Base-by-base conservation (phyloP, 2,113 vertebrate genomes). In the Notechis scutatus region DNA sequence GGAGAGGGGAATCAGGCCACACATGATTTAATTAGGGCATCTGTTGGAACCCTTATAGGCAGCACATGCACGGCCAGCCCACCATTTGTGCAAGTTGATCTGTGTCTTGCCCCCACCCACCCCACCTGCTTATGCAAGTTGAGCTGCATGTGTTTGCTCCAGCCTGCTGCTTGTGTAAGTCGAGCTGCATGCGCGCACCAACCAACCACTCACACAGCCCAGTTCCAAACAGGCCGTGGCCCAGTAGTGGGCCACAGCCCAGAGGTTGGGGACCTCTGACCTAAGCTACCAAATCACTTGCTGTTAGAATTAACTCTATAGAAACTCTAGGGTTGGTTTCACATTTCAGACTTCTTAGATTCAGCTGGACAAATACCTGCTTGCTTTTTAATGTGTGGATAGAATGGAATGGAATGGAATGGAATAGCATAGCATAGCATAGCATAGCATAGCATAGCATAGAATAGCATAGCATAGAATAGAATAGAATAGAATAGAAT, bases 151-250 rank as follows among this genome's bases (percentile, higher is more conserved):
- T 69, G 61, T 69, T 69, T 69, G 29, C 61, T 69, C 29, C 11
- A 11, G 61, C 1, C 1, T 12, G 0, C 61, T 26, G 2, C 2
- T 14, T 12, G 4, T 64, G 61, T 1, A 64, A 64, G 4, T 64
- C 10, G 1, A 64, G 61, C 26, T 2, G 7, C 57, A 3, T 64
- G 11, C 2, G 4, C 0, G 3, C 1, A n/a, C 11, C 61, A 64
- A 11, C 11, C 26, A 4, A 64, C 61, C 3, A 1, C 10, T 64
- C 0, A 4, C 11, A 64, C 0, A 1, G 11, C 11, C 61, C 1
- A 0, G 1, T 64, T 29, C 26, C 26, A 64, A 64, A 64, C 29
- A 47, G 61, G 61, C 26, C 1, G 12, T 26, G 12, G 26, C 26
- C 9, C 56, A 61, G 59, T 61, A 26, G 24, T 11, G 24, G 24